Base-by-base conservation (phyloP, 2,888 invertebrate genomes). In the Clivina fossor region DNA sequence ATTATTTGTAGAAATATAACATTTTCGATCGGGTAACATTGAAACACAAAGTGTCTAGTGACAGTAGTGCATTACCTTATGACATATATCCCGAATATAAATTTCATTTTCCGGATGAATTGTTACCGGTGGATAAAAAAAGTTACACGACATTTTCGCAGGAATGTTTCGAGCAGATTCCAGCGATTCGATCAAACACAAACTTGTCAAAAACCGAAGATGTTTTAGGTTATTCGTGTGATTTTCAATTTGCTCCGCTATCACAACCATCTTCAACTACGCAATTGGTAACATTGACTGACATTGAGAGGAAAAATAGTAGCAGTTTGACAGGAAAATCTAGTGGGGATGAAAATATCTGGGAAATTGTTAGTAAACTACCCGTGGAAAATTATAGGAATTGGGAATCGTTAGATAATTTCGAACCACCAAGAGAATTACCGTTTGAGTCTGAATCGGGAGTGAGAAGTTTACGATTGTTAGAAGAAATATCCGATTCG, bases 381-480 rank as follows among this genome's bases (percentile, higher is more conserved):
- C 59, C 63, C 33, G 65, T 62, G 24, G 64, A 61, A 41, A 55
- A 64, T 20, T 62, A 67, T 33, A 66, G 65, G 55, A 72, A 65
- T 20, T 74, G 73, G 73, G 73, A 73, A 61, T 63, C 63, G 33
- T 68, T 65, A 61, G 70, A 71, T n/a, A 64, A 65, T 59, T 58
- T 66, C 8, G 66, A 65, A 50, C 66, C 70, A 3, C 65, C 66
- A 24, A 72, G 69, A 53, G 72, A 74, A 61, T 59, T 58, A n/a
- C 69, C 69, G 13, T 74, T 74, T 64, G 58, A 71, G 11, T 66
- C 68, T 1, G 74, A 74, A 64, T 62, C 71, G 3, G 66, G 69
- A 4, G 64, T 67, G 8, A 51, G 65, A n/a, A 64, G 68, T 63
- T 65, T 72, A 56, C 64, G 68, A 54, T 65, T 65, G 11, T 60